A percentile compares a stretch with the other conserved stretches of the same genome.
Conservation (phyloP, 1,140 invertebrate species). For the Brachionus koreanus region DNA sequence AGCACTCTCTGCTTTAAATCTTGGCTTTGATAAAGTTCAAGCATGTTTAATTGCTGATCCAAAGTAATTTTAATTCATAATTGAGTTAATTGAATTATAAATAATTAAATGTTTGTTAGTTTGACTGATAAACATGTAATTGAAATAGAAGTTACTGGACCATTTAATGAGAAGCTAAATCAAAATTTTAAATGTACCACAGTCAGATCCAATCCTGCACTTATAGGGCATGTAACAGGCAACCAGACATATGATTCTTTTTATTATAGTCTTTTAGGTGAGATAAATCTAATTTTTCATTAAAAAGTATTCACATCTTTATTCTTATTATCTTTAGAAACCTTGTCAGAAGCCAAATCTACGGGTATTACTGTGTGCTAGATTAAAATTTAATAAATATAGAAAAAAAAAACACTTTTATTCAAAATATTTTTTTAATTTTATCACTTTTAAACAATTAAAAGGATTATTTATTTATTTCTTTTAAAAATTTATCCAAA, state of each 20-base stretch:
- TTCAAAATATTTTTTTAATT: neutral
- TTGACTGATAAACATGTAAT: slow-evolving; percentile 64
- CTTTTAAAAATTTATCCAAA: too few species aligned
- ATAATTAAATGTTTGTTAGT: slow-evolving; percentile 49
- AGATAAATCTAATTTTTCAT: neutral
- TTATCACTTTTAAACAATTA: too few species aligned
- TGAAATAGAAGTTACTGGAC: slow-evolving; percentile 63
- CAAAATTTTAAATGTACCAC: slow-evolving; percentile 61
- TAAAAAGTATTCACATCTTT: neutral
- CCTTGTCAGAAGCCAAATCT: neutral
- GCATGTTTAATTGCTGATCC: slow-evolving; percentile 63
- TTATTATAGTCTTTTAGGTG: slow-evolving; percentile 59
- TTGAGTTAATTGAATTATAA: neutral
- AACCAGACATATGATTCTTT: slow-evolving; percentile 64
- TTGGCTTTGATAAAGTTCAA: slow-evolving; percentile 64
- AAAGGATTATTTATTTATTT: too few species aligned
- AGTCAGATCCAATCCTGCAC: slow-evolving; percentile 63
- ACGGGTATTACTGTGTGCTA: neutral
- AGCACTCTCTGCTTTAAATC: slow-evolving; percentile 63
- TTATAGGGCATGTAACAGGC: slow-evolving; percentile 62
- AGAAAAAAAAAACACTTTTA: neutral
- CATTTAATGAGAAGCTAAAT: slow-evolving; percentile 48
- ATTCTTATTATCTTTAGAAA: neutral
- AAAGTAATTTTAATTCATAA: slow-evolving; percentile 52
- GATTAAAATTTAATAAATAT: neutral